A percentile compares a stretch with the other conserved stretches of the same genome.
These are phyloP conservation scores for Sus cebifrons DNA, from an alignment of 2,797 vertebrate genomes.

Conservation along the genomic window DNA sequence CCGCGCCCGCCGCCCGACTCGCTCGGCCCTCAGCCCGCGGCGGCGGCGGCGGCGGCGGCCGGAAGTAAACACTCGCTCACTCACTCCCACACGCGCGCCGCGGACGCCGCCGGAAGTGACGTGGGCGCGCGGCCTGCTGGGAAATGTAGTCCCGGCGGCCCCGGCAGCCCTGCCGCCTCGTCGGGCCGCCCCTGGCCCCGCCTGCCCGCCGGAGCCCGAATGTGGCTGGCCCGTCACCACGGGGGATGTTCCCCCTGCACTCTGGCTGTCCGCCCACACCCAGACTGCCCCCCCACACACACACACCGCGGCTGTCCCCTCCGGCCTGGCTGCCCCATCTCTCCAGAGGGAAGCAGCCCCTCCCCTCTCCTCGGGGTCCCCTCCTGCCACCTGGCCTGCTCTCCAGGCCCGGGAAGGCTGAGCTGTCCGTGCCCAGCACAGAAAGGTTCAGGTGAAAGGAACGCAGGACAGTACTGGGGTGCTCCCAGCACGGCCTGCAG, in stretches of 20 bases:
- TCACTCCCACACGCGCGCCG: slow-evolving; percentile 86
- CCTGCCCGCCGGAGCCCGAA: rapidly evolving
- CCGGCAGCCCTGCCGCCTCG: background rate
- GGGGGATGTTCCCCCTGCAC: too few species aligned
- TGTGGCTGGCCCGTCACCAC: too few species aligned
- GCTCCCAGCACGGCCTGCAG: background rate
- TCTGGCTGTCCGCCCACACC: too few species aligned
- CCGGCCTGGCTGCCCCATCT: background rate
- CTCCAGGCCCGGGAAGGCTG: background rate
- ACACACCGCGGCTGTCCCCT: background rate
- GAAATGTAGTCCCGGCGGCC: slow-evolving; percentile 82
- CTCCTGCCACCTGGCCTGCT: background rate
- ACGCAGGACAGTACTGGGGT: background rate
- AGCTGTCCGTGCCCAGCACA: background rate
- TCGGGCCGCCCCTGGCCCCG: background rate
- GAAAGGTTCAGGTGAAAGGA: background rate
- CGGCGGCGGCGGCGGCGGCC: slow-evolving; percentile 85
- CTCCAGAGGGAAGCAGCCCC: background rate
- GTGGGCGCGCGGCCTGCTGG: slow-evolving; percentile 79
- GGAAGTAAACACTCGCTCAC: slow-evolving; percentile 96
- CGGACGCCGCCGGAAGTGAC: slow-evolving; percentile 85
- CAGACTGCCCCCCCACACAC: background rate
- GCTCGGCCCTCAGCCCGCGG: slow-evolving; percentile 78
- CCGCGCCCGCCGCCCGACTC: slow-evolving; percentile 77
- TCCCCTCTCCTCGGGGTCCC: too few species aligned